Evolutionary conservation across 1,140 invertebrate genomes (phyloP), one percentile per base, ranked within the genome.

Genomic region (Achroia grisella): DNA sequence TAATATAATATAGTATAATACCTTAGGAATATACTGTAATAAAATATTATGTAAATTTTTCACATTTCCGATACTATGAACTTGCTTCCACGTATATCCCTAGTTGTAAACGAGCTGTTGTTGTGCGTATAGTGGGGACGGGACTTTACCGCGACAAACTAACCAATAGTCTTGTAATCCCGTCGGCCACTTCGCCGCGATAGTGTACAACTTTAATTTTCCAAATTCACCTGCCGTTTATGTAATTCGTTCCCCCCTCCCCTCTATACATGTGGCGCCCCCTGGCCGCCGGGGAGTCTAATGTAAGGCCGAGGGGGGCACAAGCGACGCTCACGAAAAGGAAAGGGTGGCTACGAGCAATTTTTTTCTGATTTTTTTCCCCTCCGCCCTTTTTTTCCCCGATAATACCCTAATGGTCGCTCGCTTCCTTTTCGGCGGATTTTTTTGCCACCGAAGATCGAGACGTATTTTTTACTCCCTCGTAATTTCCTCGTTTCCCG

Each of bases 361-460:
- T 84, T 84, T 84, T 83, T 83, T 81, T 79, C 74, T 69, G 72
- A 78, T 81, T 78, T 78, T 71, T 72, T 73, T 71, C 80, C 77
- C 67, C 66, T 59, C 65, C n/a, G n/a, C 62, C 60, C 75, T 71
- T 72, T 77, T 71, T 74, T 77, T 73, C 69, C 72, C 62, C 80
- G 80, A 84, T 84, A 82, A 84, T 84, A 84, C 80, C 73, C 74
- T 84, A 84, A 84, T 84, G 80, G 80, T 79, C 72, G 74, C 70
- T 72, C 52, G 76, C 77, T 84, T 84, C 80, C 80, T 82, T 84
- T 84, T 82, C 72, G 73, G 67, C 61, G 63, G 68, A 71, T 69
- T 79, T 81, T 83, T 78, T 75, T 57, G 66, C 62, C 59, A 61
- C 58, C 64, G 62, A 84, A 84, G 80, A 81, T 78, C 80, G 80